phyloP scores from a whole-genome alignment of 1,140 invertebrate genomes.

The Sminthurinus signatus region DNA sequence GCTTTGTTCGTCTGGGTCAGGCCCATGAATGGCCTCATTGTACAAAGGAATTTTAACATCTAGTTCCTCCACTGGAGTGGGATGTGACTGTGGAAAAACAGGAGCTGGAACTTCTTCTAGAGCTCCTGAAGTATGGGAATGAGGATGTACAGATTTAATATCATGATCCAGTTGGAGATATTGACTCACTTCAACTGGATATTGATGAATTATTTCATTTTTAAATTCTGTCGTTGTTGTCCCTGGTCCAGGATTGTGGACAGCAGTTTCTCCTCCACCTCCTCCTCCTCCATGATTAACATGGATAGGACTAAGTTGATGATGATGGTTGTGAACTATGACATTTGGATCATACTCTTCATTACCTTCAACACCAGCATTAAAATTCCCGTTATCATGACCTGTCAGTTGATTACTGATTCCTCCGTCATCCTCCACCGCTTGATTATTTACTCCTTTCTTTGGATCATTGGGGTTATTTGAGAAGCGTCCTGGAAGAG shows the following conservation, averaged over 20 bases:
- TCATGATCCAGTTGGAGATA: conserved; percentile 5
- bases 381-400: no score
- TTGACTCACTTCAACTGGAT: conserved; percentile 2
- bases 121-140: neutral
- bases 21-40: no score
- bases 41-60: no score
- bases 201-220: conserved; percentile 1
- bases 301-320: neutral
- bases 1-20: no score
- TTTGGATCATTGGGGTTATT: no score
- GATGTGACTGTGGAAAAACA: no score
- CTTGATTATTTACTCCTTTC: no score
- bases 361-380: neutral
- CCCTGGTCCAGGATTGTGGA: neutral
- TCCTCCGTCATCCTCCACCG: neutral
- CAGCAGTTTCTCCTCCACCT: no score
- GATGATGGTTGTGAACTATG: neutral
- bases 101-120: neutral
- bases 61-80: no score
- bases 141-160: neutral
- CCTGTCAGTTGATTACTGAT: no score
- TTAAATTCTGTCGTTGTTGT: neutral
- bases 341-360: neutral
- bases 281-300: neutral
- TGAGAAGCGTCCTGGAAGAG: neutral